Conservation (phyloP, 2,797 vertebrate species). For the Ispidina lecontei region DNA sequence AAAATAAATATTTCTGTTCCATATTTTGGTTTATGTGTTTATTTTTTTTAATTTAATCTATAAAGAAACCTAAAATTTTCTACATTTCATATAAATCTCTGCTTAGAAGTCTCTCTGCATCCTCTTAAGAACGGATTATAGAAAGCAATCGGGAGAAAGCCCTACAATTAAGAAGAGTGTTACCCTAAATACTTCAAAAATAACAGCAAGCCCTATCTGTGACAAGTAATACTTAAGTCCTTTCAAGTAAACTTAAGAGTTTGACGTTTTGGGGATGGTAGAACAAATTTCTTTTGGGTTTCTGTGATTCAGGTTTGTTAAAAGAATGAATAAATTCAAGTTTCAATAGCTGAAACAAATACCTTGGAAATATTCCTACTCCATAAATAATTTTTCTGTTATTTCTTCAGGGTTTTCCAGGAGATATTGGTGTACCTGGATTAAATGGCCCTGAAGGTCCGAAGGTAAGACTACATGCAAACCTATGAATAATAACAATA, state of each 20-base stretch:
- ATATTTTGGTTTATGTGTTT: neutral
- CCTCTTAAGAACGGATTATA: neutral
- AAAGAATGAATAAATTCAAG: neutral
- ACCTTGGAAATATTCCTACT: neutral
- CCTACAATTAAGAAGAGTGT: neutral
- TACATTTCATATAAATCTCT: neutral
- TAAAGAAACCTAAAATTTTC: neutral
- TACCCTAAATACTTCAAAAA: neutral
- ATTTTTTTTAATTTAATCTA: neutral
- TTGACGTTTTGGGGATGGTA: neutral
- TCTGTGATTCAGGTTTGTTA: slow-evolving; percentile 14
- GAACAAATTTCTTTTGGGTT: slow-evolving; percentile 26
- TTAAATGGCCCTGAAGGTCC: slow-evolving; percentile 92
- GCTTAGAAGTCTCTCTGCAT: neutral
- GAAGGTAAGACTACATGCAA: slow-evolving; percentile 84
- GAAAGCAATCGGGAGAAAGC: neutral
- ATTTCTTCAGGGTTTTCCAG: slow-evolving; percentile 92
- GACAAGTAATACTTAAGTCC: neutral
- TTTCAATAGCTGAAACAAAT: neutral
- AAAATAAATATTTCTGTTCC: neutral
- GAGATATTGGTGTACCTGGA: slow-evolving; percentile 95
- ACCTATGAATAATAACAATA: neutral
- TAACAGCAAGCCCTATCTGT: neutral
- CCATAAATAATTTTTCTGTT: slow-evolving; percentile 19
- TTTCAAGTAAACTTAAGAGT: neutral